Evolutionary conservation across 2,888 invertebrate genomes (phyloP).

Genomic region (Drosophila meridionalis): DNA sequence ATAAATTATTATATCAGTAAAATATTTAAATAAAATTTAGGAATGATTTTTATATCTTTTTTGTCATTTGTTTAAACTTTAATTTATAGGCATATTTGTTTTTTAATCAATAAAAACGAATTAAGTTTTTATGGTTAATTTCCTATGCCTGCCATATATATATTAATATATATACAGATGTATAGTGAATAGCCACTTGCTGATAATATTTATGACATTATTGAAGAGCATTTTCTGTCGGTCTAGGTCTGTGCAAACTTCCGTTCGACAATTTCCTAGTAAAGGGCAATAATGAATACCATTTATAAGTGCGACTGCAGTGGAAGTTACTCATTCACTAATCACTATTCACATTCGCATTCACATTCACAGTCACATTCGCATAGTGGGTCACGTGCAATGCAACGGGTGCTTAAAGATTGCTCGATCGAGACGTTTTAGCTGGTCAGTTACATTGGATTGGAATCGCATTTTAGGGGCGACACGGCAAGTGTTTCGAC

Average conservation of each 20-base stretch:
- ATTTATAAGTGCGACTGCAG: constrained; percentile 21
- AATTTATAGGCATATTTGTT: not conserved
- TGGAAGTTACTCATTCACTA: not conserved
- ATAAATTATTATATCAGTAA: not conserved
- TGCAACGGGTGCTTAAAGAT: not conserved
- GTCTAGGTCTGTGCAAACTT: constrained; percentile 34
- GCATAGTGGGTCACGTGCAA: constrained; percentile 37
- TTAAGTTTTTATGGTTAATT: not conserved
- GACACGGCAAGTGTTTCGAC: constrained; percentile 32
- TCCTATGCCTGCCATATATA: not conserved
- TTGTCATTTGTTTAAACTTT: not conserved
- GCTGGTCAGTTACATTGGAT: constrained; percentile 30
- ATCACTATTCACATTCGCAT: constrained; percentile 9
- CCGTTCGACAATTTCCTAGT: constrained; percentile 19
- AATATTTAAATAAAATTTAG: too few species aligned
- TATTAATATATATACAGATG: not conserved
- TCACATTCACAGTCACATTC: constrained; percentile 2
- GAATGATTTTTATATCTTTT: not conserved
- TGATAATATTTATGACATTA: constrained; percentile 18
- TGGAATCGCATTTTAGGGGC: constrained; percentile 7
- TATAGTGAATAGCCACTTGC: not conserved
- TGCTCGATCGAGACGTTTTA: not conserved
- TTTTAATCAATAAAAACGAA: not conserved
- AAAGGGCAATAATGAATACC: constrained; percentile 17
- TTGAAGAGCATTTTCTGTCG: not conserved